Percentiles rank a stretch among this genome's conserved stretches.
Conservation (phyloP, 2,797 vertebrate genomes). For the Sparidentex hasta region DNA sequence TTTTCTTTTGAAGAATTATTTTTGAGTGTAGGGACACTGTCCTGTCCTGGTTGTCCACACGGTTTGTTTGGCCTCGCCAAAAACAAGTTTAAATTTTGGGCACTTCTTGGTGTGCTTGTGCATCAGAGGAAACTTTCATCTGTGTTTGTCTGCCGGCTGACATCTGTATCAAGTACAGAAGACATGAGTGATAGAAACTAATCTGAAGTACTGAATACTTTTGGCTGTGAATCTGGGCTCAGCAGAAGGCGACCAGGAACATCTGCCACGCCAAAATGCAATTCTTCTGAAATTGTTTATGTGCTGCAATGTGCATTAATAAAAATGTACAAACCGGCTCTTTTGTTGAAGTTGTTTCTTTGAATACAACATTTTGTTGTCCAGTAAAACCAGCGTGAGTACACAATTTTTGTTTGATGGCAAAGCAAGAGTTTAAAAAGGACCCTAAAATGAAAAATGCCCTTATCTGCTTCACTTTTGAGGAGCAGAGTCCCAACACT, state of each 20-base stretch:
- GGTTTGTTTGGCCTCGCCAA: constrained; percentile 2
- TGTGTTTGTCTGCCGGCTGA: constrained; percentile 25
- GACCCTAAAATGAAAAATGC: neutral
- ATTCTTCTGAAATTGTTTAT: constrained; percentile 47
- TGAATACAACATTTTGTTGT: neutral
- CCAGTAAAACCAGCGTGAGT: neutral
- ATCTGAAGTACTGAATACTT: neutral
- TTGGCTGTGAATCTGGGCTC: constrained; percentile 2
- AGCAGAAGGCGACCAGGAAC: neutral
- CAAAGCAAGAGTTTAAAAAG: neutral
- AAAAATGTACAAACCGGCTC: constrained; percentile 71
- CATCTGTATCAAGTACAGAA: neutral
- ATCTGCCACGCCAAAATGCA: constrained; percentile 10
- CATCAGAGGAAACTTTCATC: neutral
- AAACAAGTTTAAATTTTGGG: constrained; percentile 3
- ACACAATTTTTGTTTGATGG: neutral
- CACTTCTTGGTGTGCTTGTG: constrained; percentile 40
- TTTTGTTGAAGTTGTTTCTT: constrained; percentile 29
- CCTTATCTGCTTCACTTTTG: neutral
- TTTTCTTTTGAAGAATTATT: constrained; percentile 7
- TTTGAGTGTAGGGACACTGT: neutral
- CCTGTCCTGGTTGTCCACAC: neutral
- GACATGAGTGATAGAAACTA: neutral
- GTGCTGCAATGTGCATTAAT: constrained; percentile 70
- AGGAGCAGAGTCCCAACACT: neutral